phyloP scores from a whole-genome alignment of 2,113 vertebrate species.

The Astur gentilis region DNA sequence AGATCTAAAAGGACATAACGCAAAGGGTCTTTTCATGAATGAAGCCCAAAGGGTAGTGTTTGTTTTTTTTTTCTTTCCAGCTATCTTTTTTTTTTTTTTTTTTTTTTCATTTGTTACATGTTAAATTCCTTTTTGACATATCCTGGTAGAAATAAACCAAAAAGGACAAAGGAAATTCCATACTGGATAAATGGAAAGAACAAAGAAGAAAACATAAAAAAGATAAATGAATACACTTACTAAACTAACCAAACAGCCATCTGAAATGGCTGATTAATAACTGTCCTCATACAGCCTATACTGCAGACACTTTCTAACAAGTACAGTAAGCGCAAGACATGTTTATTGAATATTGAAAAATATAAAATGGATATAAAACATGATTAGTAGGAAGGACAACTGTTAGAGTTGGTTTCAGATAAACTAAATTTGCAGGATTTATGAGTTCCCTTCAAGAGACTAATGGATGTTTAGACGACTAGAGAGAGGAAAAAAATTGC shows the following conservation, averaged over 20 bases:
- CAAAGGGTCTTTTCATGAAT: conserved; percentile 10
- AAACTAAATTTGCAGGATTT: conserved; percentile 64
- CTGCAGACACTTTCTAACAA: not conserved
- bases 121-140: conserved; percentile 15
- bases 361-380: conserved; percentile 52
- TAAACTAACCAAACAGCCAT: conserved; percentile 33
- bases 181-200: conserved; percentile 37
- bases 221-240: conserved; percentile 34
- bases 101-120: not conserved
- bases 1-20: conserved; percentile 36
- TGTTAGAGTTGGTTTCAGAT: conserved; percentile 50
- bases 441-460: conserved; percentile 49
- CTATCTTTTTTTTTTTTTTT: not conserved
- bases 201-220: conserved; percentile 18
- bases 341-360: conserved; percentile 62
- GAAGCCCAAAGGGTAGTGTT: not conserved
- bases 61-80: not conserved
- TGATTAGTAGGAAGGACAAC: conserved; percentile 54
- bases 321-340: not conserved
- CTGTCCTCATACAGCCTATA: not conserved
- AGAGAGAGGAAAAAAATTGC: conserved; percentile 35
- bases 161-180: conserved; percentile 44
- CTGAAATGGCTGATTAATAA: conserved; percentile 36
- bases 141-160: conserved; percentile 7
- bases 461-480: conserved; percentile 51